A percentile compares a stretch with the other conserved stretches of the same genome.
phyloP scores from a whole-genome alignment of 2,113 vertebrate genomes.

The Thryonomys swinderianus region DNA sequence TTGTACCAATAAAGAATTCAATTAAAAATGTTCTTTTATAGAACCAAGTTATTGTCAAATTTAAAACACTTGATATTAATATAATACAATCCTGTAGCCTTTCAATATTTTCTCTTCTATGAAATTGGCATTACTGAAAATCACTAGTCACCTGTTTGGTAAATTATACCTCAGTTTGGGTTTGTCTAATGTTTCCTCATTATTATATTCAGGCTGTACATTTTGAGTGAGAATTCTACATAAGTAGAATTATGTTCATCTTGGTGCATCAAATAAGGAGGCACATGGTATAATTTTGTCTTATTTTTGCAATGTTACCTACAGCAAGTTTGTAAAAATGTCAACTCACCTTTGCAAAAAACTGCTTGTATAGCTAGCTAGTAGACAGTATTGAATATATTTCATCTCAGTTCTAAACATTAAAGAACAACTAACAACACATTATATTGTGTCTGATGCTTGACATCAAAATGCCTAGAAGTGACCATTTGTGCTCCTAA shows the following conservation, averaged over 20 bases:
- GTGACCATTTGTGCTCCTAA: neutral
- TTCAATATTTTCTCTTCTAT: slow-evolving; percentile 24
- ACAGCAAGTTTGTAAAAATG: slow-evolving; percentile 12
- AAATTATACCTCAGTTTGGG: neutral
- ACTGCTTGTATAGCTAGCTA: neutral
- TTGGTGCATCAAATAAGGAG: neutral
- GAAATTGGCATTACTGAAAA: neutral
- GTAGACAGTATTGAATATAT: neutral
- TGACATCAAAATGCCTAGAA: neutral
- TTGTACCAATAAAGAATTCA: too few species aligned
- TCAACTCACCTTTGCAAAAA: neutral
- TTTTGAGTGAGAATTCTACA: neutral
- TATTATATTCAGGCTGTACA: neutral
- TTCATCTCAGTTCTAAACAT: neutral
- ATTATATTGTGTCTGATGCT: neutral
- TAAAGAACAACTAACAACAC: slow-evolving; percentile 20
- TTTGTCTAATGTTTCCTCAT: slow-evolving; percentile 18
- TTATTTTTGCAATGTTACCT: neutral
- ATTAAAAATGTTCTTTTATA: neutral
- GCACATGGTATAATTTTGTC: neutral
- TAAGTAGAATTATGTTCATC: neutral
- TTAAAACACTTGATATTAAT: slow-evolving; percentile 11
- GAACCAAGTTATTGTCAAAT: neutral
- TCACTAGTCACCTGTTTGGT: neutral
- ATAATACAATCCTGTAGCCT: neutral